Evolutionary conservation across 2,797 vertebrate species (phyloP).

Genomic region (Halcyon leucocephala): DNA sequence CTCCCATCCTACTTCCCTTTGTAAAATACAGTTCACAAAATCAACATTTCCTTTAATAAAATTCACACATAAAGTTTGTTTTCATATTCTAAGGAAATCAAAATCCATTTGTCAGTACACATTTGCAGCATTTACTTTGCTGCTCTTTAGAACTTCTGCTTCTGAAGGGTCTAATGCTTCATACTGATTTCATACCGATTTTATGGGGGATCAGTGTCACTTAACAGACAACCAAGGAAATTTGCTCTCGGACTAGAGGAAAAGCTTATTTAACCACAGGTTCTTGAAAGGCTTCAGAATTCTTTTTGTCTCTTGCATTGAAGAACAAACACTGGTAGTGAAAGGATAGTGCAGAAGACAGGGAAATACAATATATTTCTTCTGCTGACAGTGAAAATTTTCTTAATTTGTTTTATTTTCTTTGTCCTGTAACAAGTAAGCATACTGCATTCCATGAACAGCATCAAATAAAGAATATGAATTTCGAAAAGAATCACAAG

Average conservation of each 20-base stretch:
- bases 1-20: neutral
- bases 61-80: constrained; percentile 25
- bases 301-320: constrained; percentile 6
- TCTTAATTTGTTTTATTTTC: neutral
- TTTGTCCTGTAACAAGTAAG: neutral
- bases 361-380: neutral
- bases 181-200: constrained; percentile 58
- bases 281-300: constrained; percentile 24
- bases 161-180: constrained; percentile 53
- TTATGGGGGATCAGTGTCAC: constrained; percentile 10
- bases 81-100: constrained; percentile 31
- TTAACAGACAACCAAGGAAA: neutral
- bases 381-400: neutral
- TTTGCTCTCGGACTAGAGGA: constrained; percentile 27
- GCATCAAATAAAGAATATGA: neutral
- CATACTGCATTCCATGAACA: neutral
- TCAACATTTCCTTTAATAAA: constrained; percentile 25
- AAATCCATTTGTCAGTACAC: constrained; percentile 44
- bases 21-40: neutral
- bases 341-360: neutral
- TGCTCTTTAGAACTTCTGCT: constrained; percentile 23
- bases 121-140: constrained; percentile 23
- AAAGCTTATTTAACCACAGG: constrained; percentile 27
- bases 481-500: neutral
- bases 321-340: neutral